phyloP scores from a whole-genome alignment of 2,797 vertebrate genomes.

The Mastacembelus armatus region DNA sequence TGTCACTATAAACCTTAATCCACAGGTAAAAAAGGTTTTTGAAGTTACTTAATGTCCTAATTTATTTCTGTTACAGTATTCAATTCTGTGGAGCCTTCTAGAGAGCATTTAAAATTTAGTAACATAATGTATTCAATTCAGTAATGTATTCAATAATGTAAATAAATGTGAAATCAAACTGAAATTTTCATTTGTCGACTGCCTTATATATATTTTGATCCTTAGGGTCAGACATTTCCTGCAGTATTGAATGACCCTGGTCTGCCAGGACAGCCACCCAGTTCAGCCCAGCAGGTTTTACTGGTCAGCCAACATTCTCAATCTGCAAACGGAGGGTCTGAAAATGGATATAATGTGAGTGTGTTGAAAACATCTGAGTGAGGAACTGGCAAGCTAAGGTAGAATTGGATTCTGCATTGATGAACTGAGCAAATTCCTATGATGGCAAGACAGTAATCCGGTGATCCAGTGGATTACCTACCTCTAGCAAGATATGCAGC shows the following conservation, averaged over 20 bases:
- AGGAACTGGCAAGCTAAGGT: background rate
- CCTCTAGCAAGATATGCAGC: background rate
- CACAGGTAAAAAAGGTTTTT: constrained; percentile 71
- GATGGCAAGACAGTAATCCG: background rate
- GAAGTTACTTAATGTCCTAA: background rate
- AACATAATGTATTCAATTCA: too few relatives aligned
- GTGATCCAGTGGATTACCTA: background rate
- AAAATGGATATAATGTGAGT: constrained; percentile 88
- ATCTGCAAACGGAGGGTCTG: constrained; percentile 77
- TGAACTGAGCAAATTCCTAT: background rate
- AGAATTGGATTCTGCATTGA: background rate
- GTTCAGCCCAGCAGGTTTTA: constrained; percentile 90
- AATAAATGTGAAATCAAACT: background rate
- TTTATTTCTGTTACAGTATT: background rate
- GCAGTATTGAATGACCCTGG: constrained; percentile 89
- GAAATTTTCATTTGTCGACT: background rate
- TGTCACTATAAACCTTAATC: constrained; percentile 90
- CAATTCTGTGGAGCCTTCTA: background rate
- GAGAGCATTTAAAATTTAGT: background rate
- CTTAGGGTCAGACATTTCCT: constrained; percentile 90
- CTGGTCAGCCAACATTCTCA: constrained; percentile 91
- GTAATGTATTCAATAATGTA: background rate
- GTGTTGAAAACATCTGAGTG: constrained; percentile 26
- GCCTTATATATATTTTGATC: constrained; percentile 43
- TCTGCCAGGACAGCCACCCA: constrained; percentile 82